These are phyloP conservation scores for Brachionus koreanus DNA, from an alignment of 1,140 invertebrate genomes.

Conservation along the genomic window DNA sequence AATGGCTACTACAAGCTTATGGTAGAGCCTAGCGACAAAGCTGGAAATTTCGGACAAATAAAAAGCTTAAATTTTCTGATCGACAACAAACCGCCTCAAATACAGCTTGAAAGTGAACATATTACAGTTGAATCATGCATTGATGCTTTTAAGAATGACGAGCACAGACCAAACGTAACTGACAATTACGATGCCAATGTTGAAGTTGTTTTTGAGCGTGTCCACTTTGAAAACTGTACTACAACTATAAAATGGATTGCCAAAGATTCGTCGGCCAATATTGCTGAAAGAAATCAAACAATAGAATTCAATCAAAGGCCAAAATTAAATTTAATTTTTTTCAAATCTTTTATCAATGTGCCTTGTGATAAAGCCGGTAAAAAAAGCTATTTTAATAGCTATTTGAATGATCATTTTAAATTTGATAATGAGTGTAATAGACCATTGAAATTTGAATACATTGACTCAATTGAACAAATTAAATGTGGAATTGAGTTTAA, in stretches of 20 bases:
- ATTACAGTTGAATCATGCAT: background rate
- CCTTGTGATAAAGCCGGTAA: background rate
- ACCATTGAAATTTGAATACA: background rate
- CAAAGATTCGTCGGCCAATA: background rate
- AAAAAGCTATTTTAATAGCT: background rate
- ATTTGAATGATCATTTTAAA: background rate
- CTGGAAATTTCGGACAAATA: background rate
- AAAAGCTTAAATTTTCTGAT: background rate
- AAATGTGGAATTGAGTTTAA: background rate
- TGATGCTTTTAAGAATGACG: background rate
- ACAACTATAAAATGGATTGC: background rate
- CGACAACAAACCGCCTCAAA: background rate
- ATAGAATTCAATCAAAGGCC: background rate
- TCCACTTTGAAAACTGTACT: background rate
- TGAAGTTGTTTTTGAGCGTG: background rate
- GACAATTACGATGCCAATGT: background rate
- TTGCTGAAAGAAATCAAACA: background rate
- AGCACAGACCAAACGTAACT: background rate
- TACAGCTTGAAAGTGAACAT: background rate
- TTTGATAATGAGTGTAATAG: background rate
- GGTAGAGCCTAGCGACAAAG: background rate
- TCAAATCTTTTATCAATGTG: background rate
- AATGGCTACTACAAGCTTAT: background rate
- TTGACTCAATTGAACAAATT: background rate
- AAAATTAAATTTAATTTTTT: background rate